Base-by-base conservation (phyloP, 2,113 vertebrate genomes). In the Ictalurus punctatus region DNA sequence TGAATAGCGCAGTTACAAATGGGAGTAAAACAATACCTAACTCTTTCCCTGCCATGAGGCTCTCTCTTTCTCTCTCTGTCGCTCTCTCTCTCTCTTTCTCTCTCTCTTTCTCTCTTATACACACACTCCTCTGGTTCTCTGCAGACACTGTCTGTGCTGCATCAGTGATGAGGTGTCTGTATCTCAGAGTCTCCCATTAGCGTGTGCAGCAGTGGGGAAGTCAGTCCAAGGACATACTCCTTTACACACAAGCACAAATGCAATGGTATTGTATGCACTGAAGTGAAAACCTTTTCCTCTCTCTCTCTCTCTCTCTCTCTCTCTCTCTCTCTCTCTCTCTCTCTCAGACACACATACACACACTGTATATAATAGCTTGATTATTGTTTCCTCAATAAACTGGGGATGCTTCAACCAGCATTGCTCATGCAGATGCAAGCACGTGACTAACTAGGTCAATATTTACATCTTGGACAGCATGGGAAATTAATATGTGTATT, bases 131-230 rank as follows among this genome's bases (percentile, higher is more conserved):
- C 34, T 90, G 80, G 87, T 91, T 84, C 52, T 88, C 93, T 94
- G 93, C 94, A 95, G 95, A 95, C 93, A 92, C 89, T 87, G 79
- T 86, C 94, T 94, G 91, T 91, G 92, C 93, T 95, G 95, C 95
- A 96, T 96, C 93, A 92, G 91, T 95, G 95, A 96, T 95, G 95
- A 95, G 95, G 92, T 94, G 94, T 95, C 94, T 95, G 90, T 87
- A 92, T 93, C 93, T 92, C 89, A 90, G 91, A 92, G 92, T 92
- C 90, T 93, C 90, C 87, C 27, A 71, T 82, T 58, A 85, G 91
- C 89, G 90, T 89, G 83, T 71, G 93, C 93, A 89, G 95, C 93
- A 94, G 89, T 91, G 92, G 93, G 25, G 93, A 96, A 95, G 95
- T 94, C 95, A 95, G 92, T 92, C 92, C 95, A 96, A 96, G 95